phyloP scores from a whole-genome alignment of 92 coral and sea anemone species.

The Zoanthus solanderi region DNA sequence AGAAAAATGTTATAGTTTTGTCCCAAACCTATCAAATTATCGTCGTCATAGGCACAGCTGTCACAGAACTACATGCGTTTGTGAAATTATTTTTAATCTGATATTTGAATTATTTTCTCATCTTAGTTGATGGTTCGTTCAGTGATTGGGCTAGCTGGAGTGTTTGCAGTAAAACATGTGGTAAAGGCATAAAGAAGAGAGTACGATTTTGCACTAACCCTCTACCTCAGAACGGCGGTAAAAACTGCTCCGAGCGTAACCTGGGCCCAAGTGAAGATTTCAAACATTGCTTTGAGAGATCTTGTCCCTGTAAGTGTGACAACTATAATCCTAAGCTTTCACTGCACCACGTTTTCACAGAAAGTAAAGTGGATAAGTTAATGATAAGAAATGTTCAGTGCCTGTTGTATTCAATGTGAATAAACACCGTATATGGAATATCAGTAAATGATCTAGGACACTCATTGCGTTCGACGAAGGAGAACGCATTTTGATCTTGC shows the following conservation, averaged over 20 bases:
- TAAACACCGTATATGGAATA: too few relatives aligned
- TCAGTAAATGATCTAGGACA: too few relatives aligned
- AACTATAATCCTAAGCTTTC: not conserved
- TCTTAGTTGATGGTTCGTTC: conserved; percentile 80
- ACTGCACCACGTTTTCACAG: too few relatives aligned
- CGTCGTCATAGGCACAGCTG: not conserved
- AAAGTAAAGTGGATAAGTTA: too few relatives aligned
- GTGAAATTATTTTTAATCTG: not conserved
- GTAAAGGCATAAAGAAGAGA: conserved; percentile 87
- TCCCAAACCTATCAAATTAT: too few relatives aligned
- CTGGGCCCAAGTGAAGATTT: conserved; percentile 86
- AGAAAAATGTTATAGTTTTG: too few relatives aligned
- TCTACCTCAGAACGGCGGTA: conserved; percentile 86
- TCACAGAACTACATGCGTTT: not conserved
- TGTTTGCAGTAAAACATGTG: conserved; percentile 92
- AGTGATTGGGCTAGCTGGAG: conserved; percentile 96
- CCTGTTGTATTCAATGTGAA: too few relatives aligned
- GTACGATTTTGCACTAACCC: conserved; percentile 82
- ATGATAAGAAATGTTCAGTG: too few relatives aligned
- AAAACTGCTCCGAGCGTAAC: conserved; percentile 83
- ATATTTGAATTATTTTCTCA: not conserved
- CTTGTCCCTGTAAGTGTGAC: conserved; percentile 89
- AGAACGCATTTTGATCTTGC: too few relatives aligned
- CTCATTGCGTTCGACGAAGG: too few relatives aligned
- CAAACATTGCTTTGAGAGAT: conserved; percentile 91